Evolutionary conservation across 2,888 invertebrate genomes (phyloP).

Genomic region (Himalopsyche japonica): DNA sequence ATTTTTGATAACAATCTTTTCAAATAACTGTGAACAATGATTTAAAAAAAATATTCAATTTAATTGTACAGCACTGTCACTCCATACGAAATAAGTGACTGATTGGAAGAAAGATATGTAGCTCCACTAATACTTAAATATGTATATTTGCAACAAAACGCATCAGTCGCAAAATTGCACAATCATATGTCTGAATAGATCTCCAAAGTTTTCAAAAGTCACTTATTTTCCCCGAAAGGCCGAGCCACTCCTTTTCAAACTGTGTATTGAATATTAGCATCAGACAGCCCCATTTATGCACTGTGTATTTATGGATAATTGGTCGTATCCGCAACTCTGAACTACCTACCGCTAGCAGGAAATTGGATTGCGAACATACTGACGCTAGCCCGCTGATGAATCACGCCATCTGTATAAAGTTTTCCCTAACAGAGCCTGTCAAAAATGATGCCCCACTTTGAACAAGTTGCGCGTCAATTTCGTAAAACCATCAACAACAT

Average conservation of each 20-base stretch:
- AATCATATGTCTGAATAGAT: neutral
- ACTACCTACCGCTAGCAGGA: conserved; percentile 23
- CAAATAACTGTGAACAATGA: too few relatives aligned
- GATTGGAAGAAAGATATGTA: too few relatives aligned
- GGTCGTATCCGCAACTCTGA: conserved; percentile 29
- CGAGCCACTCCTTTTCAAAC: neutral
- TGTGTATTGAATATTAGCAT: conserved; percentile 28
- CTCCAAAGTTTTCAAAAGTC: neutral
- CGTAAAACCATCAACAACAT: neutral
- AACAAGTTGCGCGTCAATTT: neutral
- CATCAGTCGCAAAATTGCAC: neutral
- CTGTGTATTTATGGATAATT: conserved; percentile 39
- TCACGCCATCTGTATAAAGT: neutral
- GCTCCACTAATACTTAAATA: too few relatives aligned
- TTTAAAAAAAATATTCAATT: too few relatives aligned
- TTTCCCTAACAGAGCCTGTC: neutral
- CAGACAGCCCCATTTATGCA: conserved; percentile 8
- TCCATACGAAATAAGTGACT: too few relatives aligned
- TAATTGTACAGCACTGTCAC: too few relatives aligned
- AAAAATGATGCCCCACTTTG: neutral
- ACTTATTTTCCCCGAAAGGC: neutral
- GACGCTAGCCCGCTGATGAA: neutral
- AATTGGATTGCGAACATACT: conserved; percentile 35
- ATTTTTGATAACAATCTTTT: too few relatives aligned
- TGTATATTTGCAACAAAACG: too few relatives aligned